Evolutionary conservation across 2,888 invertebrate genomes (phyloP).

Genomic region (Seira ritae): DNA sequence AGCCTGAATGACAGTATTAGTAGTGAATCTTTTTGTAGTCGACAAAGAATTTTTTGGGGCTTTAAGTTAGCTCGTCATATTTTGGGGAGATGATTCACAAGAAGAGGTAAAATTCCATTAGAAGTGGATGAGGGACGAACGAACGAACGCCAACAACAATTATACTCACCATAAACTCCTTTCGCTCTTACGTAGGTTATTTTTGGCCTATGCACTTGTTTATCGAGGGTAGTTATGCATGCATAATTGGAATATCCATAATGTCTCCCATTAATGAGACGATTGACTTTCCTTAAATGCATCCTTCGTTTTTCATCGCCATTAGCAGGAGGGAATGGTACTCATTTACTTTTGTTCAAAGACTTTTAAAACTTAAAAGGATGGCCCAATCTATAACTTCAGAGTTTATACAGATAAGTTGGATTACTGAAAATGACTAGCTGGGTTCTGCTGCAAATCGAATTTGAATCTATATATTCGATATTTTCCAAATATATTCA

Average conservation of each 20-base stretch:
- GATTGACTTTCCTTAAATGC: background rate
- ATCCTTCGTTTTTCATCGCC: background rate
- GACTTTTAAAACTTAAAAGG: background rate
- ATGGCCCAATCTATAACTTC: too few relatives aligned
- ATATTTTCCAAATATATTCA: too few relatives aligned
- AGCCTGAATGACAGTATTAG: conserved; percentile 29
- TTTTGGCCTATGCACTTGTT: background rate
- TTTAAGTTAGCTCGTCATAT: background rate
- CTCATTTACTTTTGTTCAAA: background rate
- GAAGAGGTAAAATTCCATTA: background rate
- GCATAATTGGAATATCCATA: background rate
- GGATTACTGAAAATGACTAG: too few relatives aligned
- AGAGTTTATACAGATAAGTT: too few relatives aligned
- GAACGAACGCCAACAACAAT: conserved; percentile 12
- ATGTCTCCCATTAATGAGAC: background rate
- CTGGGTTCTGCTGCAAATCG: too few relatives aligned
- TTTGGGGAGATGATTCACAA: conserved; percentile 1
- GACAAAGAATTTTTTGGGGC: background rate
- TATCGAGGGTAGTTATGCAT: too few relatives aligned
- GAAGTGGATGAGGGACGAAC: background rate
- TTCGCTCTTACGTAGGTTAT: background rate
- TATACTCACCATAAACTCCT: background rate
- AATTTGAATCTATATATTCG: too few relatives aligned
- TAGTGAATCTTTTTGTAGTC: too few relatives aligned
- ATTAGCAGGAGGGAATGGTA: background rate